Evolutionary conservation across 2,797 vertebrate species (phyloP), one percentile per base, ranked within the genome.

Genomic region (Merluccius polli): DNA sequence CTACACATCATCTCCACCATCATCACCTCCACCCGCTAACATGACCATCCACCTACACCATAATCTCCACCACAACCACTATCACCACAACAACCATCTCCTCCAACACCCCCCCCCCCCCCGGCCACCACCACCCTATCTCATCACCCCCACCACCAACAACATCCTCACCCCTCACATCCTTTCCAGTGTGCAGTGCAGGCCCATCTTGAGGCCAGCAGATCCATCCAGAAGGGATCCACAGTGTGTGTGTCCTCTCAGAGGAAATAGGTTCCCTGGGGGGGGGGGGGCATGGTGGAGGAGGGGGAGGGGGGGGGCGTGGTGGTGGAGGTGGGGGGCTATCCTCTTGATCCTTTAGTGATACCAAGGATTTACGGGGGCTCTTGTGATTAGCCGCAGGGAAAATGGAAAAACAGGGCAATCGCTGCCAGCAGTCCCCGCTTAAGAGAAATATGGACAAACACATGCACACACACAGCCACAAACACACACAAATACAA

Each of bases 321-420:
- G n/a, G n/a, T n/a, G n/a, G n/a, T n/a, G n/a, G n/a, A n/a, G n/a
- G n/a, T n/a, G n/a, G 31, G 18, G 48, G 72, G 36, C 6, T 10
- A 24, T 24, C 59, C 83, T 87, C 90, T 88, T 90, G 89, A 91
- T 93, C 89, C 90, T 84, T 74, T 86, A 86, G 89, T 85, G 90
- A 93, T 93, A 90, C 86, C 76, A 44, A 89, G 90, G 91, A 92
- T 91, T 92, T 91, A 91, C 87, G 82, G 91, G 87, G 90, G 88
- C 89, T 89, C 86, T 89, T 79, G 90, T 92, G 92, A 93, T 92
- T 93, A 92, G 90, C 90, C 88, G 85, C 84, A 88, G 89, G 90
- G 88, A 90, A 92, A 90, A 92, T 90, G 86, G 90, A 84, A 92
- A 92, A 90, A 63, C 87, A 84, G 89, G 89, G 88, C 89, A 89